phyloP scores from a whole-genome alignment of 2,797 vertebrate species.

The Gambelia wislizenii region DNA sequence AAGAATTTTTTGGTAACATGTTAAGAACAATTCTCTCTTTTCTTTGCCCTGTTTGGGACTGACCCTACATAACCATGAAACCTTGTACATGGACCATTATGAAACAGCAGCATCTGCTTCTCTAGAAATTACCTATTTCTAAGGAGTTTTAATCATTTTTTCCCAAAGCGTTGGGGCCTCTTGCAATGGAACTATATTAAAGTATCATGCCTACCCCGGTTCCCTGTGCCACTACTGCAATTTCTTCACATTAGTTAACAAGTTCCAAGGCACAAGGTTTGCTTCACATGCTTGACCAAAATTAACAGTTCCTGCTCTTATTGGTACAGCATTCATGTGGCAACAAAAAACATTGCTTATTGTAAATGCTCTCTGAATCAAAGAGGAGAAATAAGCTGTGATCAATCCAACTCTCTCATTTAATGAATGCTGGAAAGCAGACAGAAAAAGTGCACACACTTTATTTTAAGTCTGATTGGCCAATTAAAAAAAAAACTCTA shows the following conservation, averaged over 20 bases:
- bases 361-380: conserved; percentile 53
- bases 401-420: conserved; percentile 70
- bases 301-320: conserved; percentile 71
- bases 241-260: conserved; percentile 34
- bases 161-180: conserved; percentile 64
- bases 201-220: conserved; percentile 39
- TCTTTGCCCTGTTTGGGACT: conserved; percentile 62
- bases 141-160: conserved; percentile 61
- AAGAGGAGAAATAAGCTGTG: conserved; percentile 67
- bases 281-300: conserved; percentile 55
- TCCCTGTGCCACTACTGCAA: conserved; percentile 70
- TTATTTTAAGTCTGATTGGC: conserved; percentile 72
- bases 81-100: conserved; percentile 52
- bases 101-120: conserved; percentile 67
- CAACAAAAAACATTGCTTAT: conserved; percentile 49
- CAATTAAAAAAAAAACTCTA: conserved; percentile 69
- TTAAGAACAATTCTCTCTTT: conserved; percentile 60
- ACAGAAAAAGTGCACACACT: conserved; percentile 77
- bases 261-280: conserved; percentile 53
- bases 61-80: conserved; percentile 38
- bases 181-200: conserved; percentile 53
- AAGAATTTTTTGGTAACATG: conserved; percentile 71
- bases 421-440: conserved; percentile 76
- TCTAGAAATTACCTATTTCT: conserved; percentile 52
- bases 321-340: conserved; percentile 48